Evolutionary conservation across 2,797 vertebrate species (phyloP).

Genomic region (Lepus oiostolus): DNA sequence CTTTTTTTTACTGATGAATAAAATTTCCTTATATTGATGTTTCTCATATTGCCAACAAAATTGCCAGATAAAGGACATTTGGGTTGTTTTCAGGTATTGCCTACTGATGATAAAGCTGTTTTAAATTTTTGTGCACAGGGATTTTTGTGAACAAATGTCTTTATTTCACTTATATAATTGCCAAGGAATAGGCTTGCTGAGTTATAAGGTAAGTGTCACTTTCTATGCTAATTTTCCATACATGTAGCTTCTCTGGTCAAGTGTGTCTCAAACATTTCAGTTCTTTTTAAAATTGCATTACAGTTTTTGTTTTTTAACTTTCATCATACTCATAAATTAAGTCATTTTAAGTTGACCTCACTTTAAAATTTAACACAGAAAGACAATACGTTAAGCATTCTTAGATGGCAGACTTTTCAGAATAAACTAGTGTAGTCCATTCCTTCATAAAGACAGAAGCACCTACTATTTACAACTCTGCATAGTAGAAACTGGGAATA

Average conservation of each 20-base stretch:
- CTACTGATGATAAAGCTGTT: background rate
- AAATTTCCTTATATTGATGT: background rate
- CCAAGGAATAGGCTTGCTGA: background rate
- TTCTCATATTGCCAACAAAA: background rate
- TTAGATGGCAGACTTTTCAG: background rate
- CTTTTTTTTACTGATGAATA: background rate
- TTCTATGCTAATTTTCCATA: background rate
- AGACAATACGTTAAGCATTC: background rate
- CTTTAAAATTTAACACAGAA: slow-evolving; percentile 9
- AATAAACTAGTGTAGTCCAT: background rate
- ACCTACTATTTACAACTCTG: slow-evolving; percentile 29
- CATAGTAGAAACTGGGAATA: background rate
- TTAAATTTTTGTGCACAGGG: background rate
- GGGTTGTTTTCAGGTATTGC: background rate
- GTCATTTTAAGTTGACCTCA: slow-evolving; percentile 16
- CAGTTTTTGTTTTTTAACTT: background rate
- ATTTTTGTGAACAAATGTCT: background rate
- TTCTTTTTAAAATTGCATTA: background rate
- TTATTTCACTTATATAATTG: background rate
- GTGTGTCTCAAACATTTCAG: background rate
- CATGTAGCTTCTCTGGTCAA: background rate
- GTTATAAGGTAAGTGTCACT: background rate
- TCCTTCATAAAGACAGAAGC: background rate
- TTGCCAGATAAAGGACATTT: background rate
- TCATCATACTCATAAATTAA: background rate